phyloP scores from a whole-genome alignment of 2,113 vertebrate species.

The Zosterops lateralis region DNA sequence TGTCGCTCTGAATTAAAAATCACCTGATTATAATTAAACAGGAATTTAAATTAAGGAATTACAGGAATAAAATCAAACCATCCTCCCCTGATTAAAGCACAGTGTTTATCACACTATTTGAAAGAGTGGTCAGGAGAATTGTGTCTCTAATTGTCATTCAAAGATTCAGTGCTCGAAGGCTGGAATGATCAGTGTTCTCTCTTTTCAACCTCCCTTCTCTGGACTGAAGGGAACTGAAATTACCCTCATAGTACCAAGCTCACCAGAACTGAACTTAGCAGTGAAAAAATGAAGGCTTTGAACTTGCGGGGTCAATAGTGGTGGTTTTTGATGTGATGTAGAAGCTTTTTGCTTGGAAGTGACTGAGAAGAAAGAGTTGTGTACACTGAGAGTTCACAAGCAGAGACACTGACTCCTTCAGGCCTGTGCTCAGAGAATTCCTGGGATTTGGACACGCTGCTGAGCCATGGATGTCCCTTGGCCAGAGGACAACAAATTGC shows the following conservation, averaged over 20 bases:
- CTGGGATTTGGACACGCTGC: background rate
- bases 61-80: background rate
- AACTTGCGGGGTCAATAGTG: background rate
- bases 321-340: background rate
- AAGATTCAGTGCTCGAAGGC: background rate
- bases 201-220: background rate
- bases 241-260: background rate
- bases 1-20: background rate
- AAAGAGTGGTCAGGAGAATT: background rate
- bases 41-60: background rate
- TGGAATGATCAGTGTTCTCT: background rate
- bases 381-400: too few relatives aligned
- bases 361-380: background rate
- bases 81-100: background rate
- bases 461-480: background rate
- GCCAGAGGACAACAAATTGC: background rate
- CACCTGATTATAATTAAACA: background rate
- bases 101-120: background rate
- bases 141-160: background rate
- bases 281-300: background rate
- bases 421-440: background rate
- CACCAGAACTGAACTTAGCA: background rate
- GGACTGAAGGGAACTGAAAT: background rate
- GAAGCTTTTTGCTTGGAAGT: background rate
- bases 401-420: fast-evolving